A percentile compares a stretch with the other conserved stretches of the same genome.
phyloP scores from a whole-genome alignment of 35 echinoderm and acorn worm genomes.

The Antedon bifida region DNA sequence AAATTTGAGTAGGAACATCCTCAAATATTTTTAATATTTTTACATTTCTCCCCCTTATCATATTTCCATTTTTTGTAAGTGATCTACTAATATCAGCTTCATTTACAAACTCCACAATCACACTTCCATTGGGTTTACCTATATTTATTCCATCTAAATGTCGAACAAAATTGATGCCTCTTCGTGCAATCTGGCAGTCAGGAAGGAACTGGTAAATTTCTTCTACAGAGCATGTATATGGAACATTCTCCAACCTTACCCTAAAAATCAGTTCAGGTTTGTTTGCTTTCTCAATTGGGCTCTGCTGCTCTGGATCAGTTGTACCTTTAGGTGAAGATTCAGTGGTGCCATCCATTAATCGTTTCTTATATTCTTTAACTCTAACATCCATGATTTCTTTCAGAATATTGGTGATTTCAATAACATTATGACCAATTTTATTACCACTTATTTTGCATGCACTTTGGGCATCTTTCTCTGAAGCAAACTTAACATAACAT shows the following conservation, averaged over 20 bases:
- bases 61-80: background rate
- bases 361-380: constrained; percentile 36
- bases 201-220: constrained; percentile 55
- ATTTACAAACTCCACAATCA: constrained; percentile 51
- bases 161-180: constrained; percentile 49
- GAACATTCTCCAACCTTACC: constrained; percentile 51
- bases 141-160: constrained; percentile 15
- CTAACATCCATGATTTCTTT: constrained; percentile 38
- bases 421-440: constrained; percentile 25
- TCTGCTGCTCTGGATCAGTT: constrained; percentile 1
- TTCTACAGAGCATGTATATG: constrained; percentile 33
- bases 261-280: constrained; percentile 17
- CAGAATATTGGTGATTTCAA: constrained; percentile 30
- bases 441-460: constrained; percentile 46
- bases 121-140: constrained; percentile 47
- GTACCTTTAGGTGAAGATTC: background rate
- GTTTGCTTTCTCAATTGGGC: background rate
- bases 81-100: constrained; percentile 24
- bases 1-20: too few relatives aligned
- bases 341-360: constrained; percentile 16
- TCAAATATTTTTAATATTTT: too few relatives aligned
- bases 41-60: background rate
- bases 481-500: constrained; percentile 46
- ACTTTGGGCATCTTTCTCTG: constrained; percentile 11
- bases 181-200: constrained; percentile 36